These are phyloP conservation scores for Myiotriccus ornatus DNA, from an alignment of 2,797 vertebrate genomes.

Conservation along the genomic window DNA sequence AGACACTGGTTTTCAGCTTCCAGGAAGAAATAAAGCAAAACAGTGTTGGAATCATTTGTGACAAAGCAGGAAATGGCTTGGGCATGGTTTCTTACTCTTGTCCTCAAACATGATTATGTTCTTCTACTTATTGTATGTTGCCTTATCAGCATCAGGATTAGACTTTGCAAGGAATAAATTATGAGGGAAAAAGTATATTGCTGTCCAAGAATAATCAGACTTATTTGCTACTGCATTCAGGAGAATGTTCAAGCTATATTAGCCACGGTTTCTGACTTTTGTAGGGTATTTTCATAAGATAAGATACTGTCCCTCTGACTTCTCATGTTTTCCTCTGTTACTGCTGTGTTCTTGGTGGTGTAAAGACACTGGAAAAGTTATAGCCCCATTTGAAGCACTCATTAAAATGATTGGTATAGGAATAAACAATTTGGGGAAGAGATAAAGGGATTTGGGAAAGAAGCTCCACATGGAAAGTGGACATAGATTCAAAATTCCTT, in stretches of 20 bases:
- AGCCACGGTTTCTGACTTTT: neutral
- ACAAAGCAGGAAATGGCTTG: constrained; percentile 56
- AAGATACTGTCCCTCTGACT: neutral
- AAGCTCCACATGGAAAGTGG: neutral
- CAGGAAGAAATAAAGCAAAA: constrained; percentile 23
- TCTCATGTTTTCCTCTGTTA: neutral
- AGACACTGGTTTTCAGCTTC: constrained; percentile 14
- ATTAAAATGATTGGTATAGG: neutral
- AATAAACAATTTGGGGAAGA: neutral
- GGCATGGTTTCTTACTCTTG: constrained; percentile 15
- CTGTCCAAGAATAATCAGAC: neutral
- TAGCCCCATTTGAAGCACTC: neutral
- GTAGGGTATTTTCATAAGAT: neutral
- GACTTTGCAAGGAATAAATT: constrained; percentile 52
- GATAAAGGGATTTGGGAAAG: neutral
- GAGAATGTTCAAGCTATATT: neutral
- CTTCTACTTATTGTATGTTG: constrained; percentile 12
- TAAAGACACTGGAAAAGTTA: neutral
- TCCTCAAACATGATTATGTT: constrained; percentile 30
- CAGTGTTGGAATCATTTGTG: neutral
- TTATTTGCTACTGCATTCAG: neutral
- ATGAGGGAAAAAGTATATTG: neutral
- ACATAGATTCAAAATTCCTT: neutral
- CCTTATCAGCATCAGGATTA: neutral
- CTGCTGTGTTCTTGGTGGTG: neutral